Evolutionary conservation across 2,113 vertebrate species (phyloP), one percentile per base, ranked within the genome.

Genomic region (Poecile atricapillus): DNA sequence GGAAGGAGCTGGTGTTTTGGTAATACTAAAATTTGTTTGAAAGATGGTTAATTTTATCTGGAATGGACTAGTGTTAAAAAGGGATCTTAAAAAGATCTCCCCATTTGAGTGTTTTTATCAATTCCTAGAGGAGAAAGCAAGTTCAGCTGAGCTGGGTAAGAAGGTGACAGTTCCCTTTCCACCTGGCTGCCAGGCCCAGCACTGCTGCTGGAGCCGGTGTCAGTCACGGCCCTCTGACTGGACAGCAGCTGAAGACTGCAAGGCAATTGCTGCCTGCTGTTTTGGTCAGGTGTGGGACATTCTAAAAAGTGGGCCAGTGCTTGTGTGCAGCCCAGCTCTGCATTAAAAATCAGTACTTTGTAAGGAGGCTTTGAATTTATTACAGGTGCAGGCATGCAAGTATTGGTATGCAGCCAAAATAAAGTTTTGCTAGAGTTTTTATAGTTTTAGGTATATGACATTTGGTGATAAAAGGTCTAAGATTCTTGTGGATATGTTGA

Each of bases 221-320:
- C 55, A 22, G 35, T 33, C 83, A 62, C 55, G 63, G 83, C 22
- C 11, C 55, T 77, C 52, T n/a, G 69, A n/a, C 80, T 30, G 33
- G 52, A 65, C 50, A 81, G 55, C 52, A 83, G 68, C 50, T 87
- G 94, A 83, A 94, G 76, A 80, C 93, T 95, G 56, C 30, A 81
- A 81, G 89, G 92, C 50, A 64, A 37, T 33, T 31, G 52, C 73
- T 93, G 60, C 83, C 80, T 78, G 64, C 67, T 84, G 47, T 2
- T 81, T 53, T 46, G 23, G 28, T 77, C 89, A 92, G 68, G 68
- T 78, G 46, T 27, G n/a, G 55, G 30, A 15, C 64, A 47, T 28
- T 69, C 65, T 31, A 25, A 86, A 75, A 97, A 77, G 21, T 59
- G 39, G 73, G 68, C 31, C 73, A 92, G n/a, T 35, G 44, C 22